These are phyloP conservation scores for Phragmatobia fuliginosa DNA, from an alignment of 2,888 invertebrate genomes.

Conservation along the genomic window DNA sequence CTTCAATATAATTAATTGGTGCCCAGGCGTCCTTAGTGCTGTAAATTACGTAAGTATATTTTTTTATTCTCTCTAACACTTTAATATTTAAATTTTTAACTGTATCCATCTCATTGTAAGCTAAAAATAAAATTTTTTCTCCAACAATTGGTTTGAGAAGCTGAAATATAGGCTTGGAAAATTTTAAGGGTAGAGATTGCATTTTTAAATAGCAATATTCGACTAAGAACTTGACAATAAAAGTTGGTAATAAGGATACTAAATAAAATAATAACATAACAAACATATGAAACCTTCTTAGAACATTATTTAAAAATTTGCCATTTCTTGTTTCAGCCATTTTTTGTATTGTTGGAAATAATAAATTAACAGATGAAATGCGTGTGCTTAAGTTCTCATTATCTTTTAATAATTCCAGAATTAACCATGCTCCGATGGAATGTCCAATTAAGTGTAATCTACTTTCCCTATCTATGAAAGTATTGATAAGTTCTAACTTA, in stretches of 20 bases:
- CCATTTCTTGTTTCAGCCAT: conserved; percentile 93
- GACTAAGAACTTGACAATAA: conserved; percentile 82
- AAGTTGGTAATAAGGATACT: conserved; percentile 82
- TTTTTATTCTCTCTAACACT: conserved; percentile 88
- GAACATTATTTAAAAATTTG: conserved; percentile 87
- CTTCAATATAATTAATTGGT: conserved; percentile 90
- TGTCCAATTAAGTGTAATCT: conserved; percentile 94
- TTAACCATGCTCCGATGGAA: conserved; percentile 96
- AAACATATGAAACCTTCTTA: conserved; percentile 72
- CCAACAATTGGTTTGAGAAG: conserved; percentile 87
- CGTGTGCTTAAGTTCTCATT: conserved; percentile 82
- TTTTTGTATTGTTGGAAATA: conserved; percentile 95
- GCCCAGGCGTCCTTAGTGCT: conserved; percentile 94
- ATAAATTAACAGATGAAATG: conserved; percentile 89
- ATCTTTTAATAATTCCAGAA: conserved; percentile 90
- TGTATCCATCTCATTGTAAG: conserved; percentile 92
- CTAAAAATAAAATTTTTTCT: conserved; percentile 90
- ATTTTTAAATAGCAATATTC: conserved; percentile 83
- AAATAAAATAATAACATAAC: conserved; percentile 75
- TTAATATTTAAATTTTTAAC: conserved; percentile 89
- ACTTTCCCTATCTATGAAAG: conserved; percentile 90
- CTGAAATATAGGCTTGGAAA: conserved; percentile 82
- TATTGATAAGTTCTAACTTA: conserved; percentile 92
- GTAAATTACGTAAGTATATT: conserved; percentile 89
- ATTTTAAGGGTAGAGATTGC: conserved; percentile 81